These are phyloP conservation scores for western clawed frog (Xenopus tropicalis) DNA, from an alignment of 2,113 vertebrate species.

Conservation along the genomic window DNA sequence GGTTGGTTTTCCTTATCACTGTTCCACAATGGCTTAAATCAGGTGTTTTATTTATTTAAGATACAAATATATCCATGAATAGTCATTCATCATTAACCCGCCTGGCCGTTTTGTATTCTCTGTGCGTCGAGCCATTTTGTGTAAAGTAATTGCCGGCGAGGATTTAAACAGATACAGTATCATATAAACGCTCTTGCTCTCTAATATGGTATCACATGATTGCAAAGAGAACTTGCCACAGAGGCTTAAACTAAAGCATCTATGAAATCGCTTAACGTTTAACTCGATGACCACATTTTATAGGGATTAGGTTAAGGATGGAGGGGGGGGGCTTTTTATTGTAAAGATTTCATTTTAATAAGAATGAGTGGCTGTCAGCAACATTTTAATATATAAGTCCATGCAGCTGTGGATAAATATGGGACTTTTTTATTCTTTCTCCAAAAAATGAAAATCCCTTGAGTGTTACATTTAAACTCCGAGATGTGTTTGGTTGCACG, in stretches of 20 bases:
- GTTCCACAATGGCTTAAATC: constrained; percentile 58
- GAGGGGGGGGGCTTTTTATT: too few species aligned
- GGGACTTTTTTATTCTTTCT: too few species aligned
- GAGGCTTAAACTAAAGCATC: background rate
- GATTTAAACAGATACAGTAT: constrained; percentile 23
- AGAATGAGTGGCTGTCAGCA: too few species aligned
- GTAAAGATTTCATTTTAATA: too few species aligned
- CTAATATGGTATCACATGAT: constrained; percentile 38
- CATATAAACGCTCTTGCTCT: constrained; percentile 13
- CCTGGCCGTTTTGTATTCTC: constrained; percentile 29
- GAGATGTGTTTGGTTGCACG: too few species aligned
- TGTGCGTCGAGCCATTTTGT: background rate
- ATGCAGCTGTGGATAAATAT: too few species aligned
- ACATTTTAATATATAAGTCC: too few species aligned
- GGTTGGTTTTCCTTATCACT: constrained; percentile 73
- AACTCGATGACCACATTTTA: background rate
- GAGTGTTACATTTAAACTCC: too few species aligned
- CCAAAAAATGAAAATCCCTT: too few species aligned
- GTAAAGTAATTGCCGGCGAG: constrained; percentile 31
- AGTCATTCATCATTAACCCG: constrained; percentile 37
- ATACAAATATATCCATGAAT: constrained; percentile 58
- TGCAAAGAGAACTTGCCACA: background rate
- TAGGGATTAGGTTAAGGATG: too few species aligned
- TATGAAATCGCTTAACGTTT: background rate
- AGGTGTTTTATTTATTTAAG: constrained; percentile 61